A percentile compares a stretch with the other conserved stretches of the same genome.
Conservation (phyloP, 2,888 invertebrate genomes). For the Cryptus viduatorius region DNA sequence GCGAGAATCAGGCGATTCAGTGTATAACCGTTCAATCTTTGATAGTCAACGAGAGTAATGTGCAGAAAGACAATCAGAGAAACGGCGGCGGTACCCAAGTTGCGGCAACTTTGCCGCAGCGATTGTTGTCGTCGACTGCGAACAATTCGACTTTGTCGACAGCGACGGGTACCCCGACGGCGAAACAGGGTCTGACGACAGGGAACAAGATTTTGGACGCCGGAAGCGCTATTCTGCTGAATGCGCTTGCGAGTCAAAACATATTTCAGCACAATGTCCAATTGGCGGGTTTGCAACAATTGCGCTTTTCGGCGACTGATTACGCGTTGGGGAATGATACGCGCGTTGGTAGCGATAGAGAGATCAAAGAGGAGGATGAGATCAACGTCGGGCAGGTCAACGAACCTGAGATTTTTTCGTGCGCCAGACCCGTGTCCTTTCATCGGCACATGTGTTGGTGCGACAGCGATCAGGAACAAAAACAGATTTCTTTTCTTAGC, state of each 20-base stretch:
- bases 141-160: slow-evolving; percentile 17
- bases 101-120: neutral
- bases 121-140: slow-evolving; percentile 4
- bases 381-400: slow-evolving; percentile 37
- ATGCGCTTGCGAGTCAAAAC: slow-evolving; percentile 66
- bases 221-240: slow-evolving; percentile 64
- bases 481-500: slow-evolving; percentile 52
- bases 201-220: slow-evolving; percentile 66
- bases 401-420: slow-evolving; percentile 65
- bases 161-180: neutral
- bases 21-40: slow-evolving; percentile 23
- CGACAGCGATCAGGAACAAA: slow-evolving; percentile 56
- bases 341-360: slow-evolving; percentile 11
- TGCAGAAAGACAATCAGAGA: neutral
- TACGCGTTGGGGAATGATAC: neutral
- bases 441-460: slow-evolving; percentile 84
- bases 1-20: slow-evolving; percentile 28
- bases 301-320: neutral
- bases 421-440: slow-evolving; percentile 82
- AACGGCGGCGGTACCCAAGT: neutral
- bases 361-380: slow-evolving; percentile 34
- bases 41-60: slow-evolving; percentile 12
- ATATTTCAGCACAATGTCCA: slow-evolving; percentile 56
- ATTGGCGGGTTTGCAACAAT: slow-evolving; percentile 40
- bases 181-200: slow-evolving; percentile 11